A percentile compares a stretch with the other conserved stretches of the same genome.
Conservation (phyloP, 2,113 vertebrate genomes). For the Menidia beryllina region DNA sequence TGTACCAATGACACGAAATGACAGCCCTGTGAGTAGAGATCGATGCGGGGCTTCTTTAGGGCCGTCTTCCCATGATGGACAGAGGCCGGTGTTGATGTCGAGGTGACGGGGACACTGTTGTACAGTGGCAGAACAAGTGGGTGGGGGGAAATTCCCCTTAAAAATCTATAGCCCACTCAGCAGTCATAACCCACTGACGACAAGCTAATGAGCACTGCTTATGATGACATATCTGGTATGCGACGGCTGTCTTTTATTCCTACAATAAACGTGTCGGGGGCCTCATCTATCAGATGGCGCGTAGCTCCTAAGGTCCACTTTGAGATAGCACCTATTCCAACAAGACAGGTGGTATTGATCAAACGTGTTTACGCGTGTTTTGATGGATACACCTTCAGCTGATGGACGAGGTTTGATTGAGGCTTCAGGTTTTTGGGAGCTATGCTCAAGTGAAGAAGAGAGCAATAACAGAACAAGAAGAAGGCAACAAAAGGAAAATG, state of each 20-base stretch:
- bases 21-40: slow-evolving; percentile 45
- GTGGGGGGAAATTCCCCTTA: slow-evolving; percentile 38
- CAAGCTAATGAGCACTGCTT: slow-evolving; percentile 31
- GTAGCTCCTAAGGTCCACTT: slow-evolving; percentile 4
- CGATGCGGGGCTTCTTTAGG: slow-evolving; percentile 37
- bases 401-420: slow-evolving; percentile 14
- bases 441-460: background rate
- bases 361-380: background rate
- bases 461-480: slow-evolving; percentile 24
- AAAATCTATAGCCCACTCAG: slow-evolving; percentile 34
- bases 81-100: slow-evolving; percentile 35
- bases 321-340: background rate
- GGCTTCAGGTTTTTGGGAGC: background rate
- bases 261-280: slow-evolving; percentile 14
- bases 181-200: slow-evolving; percentile 28
- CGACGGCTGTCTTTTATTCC: slow-evolving; percentile 30
- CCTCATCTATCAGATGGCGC: slow-evolving; percentile 4
- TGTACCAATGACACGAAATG: slow-evolving; percentile 54
- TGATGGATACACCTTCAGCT: background rate
- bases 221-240: slow-evolving; percentile 25
- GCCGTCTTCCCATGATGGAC: slow-evolving; percentile 9
- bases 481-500: slow-evolving; percentile 28
- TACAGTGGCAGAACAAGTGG: slow-evolving; percentile 23
- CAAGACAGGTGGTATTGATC: slow-evolving; percentile 20
- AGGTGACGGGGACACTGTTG: slow-evolving; percentile 49